A percentile compares a stretch with the other conserved stretches of the same genome.
phyloP scores from a whole-genome alignment of 2,113 vertebrate species.

The Oryzias melastigma region DNA sequence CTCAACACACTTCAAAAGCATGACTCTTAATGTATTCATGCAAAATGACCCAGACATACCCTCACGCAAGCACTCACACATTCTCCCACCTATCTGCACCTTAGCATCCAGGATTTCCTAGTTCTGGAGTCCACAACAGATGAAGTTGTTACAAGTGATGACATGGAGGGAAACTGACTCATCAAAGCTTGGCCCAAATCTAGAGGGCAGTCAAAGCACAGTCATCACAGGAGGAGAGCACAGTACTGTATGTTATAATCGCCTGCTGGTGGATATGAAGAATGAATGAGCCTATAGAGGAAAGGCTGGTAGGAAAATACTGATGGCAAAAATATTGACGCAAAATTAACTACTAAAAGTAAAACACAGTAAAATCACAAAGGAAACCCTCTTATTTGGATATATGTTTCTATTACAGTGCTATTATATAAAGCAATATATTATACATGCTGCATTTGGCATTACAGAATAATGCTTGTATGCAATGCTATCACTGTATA shows the following conservation, averaged over 20 bases:
- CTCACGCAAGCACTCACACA: not conserved
- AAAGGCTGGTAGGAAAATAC: not conserved
- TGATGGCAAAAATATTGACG: not conserved
- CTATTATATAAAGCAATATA: not conserved
- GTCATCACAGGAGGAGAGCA: conserved; percentile 49
- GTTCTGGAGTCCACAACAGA: conserved; percentile 48
- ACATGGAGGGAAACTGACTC: conserved; percentile 66
- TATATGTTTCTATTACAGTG: conserved; percentile 8
- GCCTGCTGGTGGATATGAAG: conserved; percentile 23
- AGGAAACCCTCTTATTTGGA: conserved; percentile 1
- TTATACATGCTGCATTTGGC: conserved; percentile 10
- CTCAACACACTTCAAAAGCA: not conserved
- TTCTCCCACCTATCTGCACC: conserved; percentile 35
- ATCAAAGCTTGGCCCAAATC: conserved; percentile 64
- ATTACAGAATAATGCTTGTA: conserved; percentile 17
- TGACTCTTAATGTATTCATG: not conserved
- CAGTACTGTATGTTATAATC: conserved; percentile 27
- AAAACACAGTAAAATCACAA: conserved; percentile 7
- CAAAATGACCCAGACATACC: not conserved
- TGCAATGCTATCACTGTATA: conserved; percentile 10
- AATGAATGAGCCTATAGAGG: conserved; percentile 5
- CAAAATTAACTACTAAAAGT: too few relatives aligned
- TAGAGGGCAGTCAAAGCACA: conserved; percentile 58
- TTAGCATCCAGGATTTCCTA: conserved; percentile 30
- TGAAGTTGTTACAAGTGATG: conserved; percentile 52